These are phyloP conservation scores for Thelaira solivaga DNA, from an alignment of 2,888 invertebrate genomes.

Conservation along the genomic window DNA sequence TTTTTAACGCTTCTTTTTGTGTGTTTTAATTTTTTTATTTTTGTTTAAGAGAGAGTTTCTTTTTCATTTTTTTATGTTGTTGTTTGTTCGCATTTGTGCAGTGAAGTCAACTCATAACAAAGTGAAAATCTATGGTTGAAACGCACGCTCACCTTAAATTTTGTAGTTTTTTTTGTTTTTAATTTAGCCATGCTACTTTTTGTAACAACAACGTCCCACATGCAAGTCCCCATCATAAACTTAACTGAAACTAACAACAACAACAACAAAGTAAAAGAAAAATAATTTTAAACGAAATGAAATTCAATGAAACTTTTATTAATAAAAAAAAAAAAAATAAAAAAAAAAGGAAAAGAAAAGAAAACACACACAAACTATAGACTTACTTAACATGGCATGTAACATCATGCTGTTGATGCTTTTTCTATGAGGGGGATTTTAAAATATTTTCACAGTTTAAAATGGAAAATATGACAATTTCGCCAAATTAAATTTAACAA, in stretches of 20 bases:
- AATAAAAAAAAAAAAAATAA: conserved; percentile 9
- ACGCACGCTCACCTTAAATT: conserved; percentile 42
- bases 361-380: neutral
- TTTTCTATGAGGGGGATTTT: neutral
- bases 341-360: conserved; percentile 6
- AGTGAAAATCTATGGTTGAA: conserved; percentile 60
- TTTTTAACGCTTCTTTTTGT: conserved; percentile 31
- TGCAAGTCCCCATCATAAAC: conserved; percentile 44
- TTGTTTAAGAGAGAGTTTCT: conserved; percentile 32
- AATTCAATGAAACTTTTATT: neutral
- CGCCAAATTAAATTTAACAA: conserved; percentile 16
- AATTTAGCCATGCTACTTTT: conserved; percentile 24
- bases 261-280: no score
- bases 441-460: neutral
- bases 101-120: conserved; percentile 47
- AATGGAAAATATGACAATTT: conserved; percentile 54
- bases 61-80: neutral
- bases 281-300: conserved; percentile 7
- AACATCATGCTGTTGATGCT: neutral
- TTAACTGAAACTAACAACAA: neutral
- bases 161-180: conserved; percentile 8
- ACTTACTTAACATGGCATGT: conserved; percentile 33
- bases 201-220: conserved; percentile 44
- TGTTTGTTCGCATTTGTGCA: neutral
- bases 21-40: neutral